Evolutionary conservation across 2,113 vertebrate species (phyloP).

Genomic region (Oxyura jamaicensis): DNA sequence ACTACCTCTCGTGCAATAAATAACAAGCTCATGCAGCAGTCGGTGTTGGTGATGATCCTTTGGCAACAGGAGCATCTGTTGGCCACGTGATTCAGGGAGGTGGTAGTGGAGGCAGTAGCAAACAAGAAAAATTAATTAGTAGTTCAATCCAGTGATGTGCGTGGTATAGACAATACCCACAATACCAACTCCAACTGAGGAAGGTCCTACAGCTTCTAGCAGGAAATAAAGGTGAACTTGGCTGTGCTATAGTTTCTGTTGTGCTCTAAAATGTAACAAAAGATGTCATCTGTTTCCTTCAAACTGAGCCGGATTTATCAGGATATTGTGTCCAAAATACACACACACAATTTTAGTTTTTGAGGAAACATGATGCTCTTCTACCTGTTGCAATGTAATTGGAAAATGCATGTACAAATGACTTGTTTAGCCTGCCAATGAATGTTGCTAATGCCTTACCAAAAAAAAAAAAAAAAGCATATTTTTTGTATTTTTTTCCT

Average conservation of each 20-base stretch:
- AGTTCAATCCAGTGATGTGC: background rate
- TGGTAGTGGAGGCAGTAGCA: background rate
- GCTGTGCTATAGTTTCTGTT: conserved; percentile 62
- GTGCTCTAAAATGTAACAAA: conserved; percentile 59
- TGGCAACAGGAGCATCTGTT: background rate
- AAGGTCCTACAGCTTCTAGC: conserved; percentile 39
- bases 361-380: conserved; percentile 59
- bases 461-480: conserved; percentile 47
- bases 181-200: background rate
- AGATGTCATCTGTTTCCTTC: conserved; percentile 51
- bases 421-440: conserved; percentile 86
- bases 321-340: background rate
- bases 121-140: background rate
- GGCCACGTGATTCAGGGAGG: background rate
- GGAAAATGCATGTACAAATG: conserved; percentile 86
- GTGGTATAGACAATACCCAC: background rate
- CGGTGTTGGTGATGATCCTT: background rate
- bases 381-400: conserved; percentile 73
- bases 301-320: conserved; percentile 51
- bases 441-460: conserved; percentile 91
- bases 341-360: conserved; percentile 18
- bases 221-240: conserved; percentile 27
- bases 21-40: background rate
- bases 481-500: conserved; percentile 69
- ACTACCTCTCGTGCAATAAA: conserved; percentile 56